Evolutionary conservation across 1,140 invertebrate genomes (phyloP), one percentile per base, ranked within the genome.

Genomic region (Caenorhabditis tropicalis): DNA sequence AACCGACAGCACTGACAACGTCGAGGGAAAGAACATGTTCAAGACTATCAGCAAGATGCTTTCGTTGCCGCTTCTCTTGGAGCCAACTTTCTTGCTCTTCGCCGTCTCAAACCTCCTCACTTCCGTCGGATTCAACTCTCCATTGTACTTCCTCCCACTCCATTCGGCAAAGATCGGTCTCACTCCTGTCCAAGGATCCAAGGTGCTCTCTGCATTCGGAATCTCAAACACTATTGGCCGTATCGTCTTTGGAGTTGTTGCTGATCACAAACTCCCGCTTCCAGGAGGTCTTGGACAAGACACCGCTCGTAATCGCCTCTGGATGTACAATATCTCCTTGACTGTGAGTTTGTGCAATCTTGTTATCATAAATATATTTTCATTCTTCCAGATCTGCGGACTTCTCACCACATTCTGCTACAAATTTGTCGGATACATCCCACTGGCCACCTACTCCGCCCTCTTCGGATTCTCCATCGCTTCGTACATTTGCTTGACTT

Each of bases 61-160:
- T 85, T 95, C 97, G 89, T 92, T 97, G 65, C 94, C 94, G 12
- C 92, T 98, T 29, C 92, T 98, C 0, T 94, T 94, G 83, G 95
- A 98, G 92, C 93, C 94, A 4, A 93, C 97, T 85, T 98, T 98
- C 91, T 93, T 98, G 81, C 92, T 98, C 79, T 98, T 98, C 92
- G 94, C 94, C 27, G 82, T 96, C 39, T 98, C 96, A 31, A 98
- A 99, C 92, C 97, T 98, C 91, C 94, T 96, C 89, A 98, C 96
- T 9, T 96, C 95, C 90, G 95, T 99, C 87, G 97, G 97, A 43
- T 99, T 97, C 93, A 96, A 98, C 91, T 94, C 97, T 88, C 97
- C 97, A 33, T 88, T 81, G 95, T 97, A 92, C 93, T 98, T 86
- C 96, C 95, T 91, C 93, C 91, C 91, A 21, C 92, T 92, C 86